Evolutionary conservation across 1,140 invertebrate species (phyloP).

Genomic region (Ruditapes philippinarum): DNA sequence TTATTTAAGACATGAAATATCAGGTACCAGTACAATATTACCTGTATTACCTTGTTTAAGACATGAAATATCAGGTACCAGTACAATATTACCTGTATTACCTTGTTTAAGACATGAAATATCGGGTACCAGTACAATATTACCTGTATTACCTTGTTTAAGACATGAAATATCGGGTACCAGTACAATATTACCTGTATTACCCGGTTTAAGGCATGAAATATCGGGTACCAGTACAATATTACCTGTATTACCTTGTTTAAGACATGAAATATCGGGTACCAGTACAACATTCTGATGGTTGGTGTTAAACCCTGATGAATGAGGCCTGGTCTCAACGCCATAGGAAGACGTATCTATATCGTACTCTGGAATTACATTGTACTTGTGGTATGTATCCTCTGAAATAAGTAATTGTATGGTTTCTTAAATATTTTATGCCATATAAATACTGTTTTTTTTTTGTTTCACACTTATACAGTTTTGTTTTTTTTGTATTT

Average conservation of each 20-base stretch:
- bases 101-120: not conserved
- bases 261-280: not conserved
- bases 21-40: too few species aligned
- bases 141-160: not conserved
- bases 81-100: too few species aligned
- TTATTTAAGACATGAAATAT: too few species aligned
- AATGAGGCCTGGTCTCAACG: not conserved
- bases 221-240: not conserved
- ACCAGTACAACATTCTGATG: not conserved
- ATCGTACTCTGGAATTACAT: not conserved
- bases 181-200: not conserved
- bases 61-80: not conserved
- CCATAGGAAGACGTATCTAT: not conserved
- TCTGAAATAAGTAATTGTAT: slow-evolving; percentile 7
- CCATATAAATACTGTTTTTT: not conserved
- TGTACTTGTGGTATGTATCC: slow-evolving; percentile 6
- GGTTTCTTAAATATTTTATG: not conserved
- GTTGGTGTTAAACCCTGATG: not conserved
- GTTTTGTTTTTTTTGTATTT: too few species aligned
- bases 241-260: not conserved
- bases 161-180: not conserved
- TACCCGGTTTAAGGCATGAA: not conserved
- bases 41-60: not conserved
- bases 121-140: not conserved
- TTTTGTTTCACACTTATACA: too few species aligned